A percentile compares a stretch with the other conserved stretches of the same genome.
Evolutionary conservation across 2,797 vertebrate species (phyloP).

Genomic region (Hylomyscus alleni): DNA sequence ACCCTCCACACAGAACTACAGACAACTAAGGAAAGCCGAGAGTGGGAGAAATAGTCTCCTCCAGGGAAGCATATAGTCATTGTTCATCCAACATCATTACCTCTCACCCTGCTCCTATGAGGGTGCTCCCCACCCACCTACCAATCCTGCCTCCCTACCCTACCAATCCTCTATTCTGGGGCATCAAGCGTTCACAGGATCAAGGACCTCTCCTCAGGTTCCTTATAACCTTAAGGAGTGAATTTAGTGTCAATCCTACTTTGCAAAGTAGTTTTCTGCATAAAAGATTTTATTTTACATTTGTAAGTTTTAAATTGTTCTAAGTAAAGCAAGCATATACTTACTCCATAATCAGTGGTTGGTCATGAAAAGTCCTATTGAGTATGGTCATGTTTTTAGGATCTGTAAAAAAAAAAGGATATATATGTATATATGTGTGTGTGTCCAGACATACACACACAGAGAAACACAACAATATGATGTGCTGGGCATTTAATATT

Average conservation of each 20-base stretch:
- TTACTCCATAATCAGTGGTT: conserved; percentile 99
- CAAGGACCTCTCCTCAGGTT: neutral
- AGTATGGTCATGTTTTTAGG: conserved; percentile 88
- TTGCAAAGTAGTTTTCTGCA: conserved; percentile 23
- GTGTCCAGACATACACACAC: neutral
- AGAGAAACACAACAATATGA: neutral
- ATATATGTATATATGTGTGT: neutral
- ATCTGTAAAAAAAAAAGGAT: conserved; percentile 88
- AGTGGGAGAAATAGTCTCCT: neutral
- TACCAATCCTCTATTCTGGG: too few species aligned
- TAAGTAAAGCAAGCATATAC: conserved; percentile 85
- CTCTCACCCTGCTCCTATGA: too few species aligned
- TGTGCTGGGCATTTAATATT: neutral
- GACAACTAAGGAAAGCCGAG: neutral
- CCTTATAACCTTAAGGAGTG: neutral
- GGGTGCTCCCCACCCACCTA: too few species aligned
- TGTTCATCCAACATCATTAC: neutral
- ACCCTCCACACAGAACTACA: neutral
- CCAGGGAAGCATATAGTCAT: neutral
- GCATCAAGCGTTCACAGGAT: too few species aligned
- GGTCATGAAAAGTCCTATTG: conserved; percentile 93
- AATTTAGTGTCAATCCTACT: neutral
- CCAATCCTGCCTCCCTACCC: too few species aligned
- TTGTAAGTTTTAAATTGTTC: conserved; percentile 52
- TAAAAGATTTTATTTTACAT: conserved; percentile 14